A percentile compares a stretch with the other conserved stretches of the same genome.
These are phyloP conservation scores for Nymphalis c-album DNA, from an alignment of 2,888 invertebrate genomes.

Conservation along the genomic window DNA sequence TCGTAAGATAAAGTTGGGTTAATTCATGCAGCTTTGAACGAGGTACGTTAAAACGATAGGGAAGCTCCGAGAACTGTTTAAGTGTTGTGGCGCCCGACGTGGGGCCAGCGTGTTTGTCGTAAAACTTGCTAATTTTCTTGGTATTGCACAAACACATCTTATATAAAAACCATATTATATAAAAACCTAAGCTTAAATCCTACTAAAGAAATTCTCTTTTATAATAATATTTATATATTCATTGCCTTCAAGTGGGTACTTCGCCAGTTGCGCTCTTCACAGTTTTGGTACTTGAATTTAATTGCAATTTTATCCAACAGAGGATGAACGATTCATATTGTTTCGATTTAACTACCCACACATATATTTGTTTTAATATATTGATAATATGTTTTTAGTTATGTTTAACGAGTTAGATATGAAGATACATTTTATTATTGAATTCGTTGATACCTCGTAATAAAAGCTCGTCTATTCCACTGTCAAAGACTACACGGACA, in stretches of 20 bases:
- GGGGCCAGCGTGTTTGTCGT: constrained; percentile 16
- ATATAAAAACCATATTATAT: too few species aligned
- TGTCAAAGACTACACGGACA: constrained; percentile 7
- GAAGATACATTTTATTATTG: neutral
- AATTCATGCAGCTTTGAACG: constrained; percentile 21
- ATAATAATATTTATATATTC: neutral
- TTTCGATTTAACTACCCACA: neutral
- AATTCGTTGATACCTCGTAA: neutral
- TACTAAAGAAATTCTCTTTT: neutral
- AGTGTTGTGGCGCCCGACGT: constrained; percentile 26
- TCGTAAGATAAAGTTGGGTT: constrained; percentile 25
- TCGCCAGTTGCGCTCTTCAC: neutral
- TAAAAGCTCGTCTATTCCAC: neutral
- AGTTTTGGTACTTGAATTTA: neutral
- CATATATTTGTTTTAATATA: neutral
- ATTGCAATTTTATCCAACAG: neutral
- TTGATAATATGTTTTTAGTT: neutral
- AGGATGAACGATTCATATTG: neutral
- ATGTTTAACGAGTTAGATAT: neutral
- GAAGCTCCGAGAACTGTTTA: constrained; percentile 9
- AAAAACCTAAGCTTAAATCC: neutral
- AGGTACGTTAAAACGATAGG: constrained; percentile 17
- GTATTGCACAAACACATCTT: neutral
- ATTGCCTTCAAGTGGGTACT: neutral
- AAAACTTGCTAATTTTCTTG: neutral